Conservation (phyloP, 2,888 invertebrate genomes). For the Harpagoxenus sublaevis region DNA sequence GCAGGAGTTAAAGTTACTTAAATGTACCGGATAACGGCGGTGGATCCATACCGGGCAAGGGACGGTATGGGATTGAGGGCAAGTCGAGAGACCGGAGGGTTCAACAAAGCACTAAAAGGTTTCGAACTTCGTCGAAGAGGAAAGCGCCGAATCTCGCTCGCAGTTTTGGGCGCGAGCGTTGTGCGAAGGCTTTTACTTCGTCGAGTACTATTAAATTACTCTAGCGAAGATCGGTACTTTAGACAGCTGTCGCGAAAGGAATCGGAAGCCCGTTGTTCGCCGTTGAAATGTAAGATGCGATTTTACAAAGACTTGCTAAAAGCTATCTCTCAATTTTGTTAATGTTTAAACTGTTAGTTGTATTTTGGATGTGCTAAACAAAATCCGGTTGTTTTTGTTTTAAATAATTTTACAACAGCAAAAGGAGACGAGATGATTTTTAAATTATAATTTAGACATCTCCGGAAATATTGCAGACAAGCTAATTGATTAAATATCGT, state of each 20-base stretch:
- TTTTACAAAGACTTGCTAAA: conserved; percentile 46
- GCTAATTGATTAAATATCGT: neutral
- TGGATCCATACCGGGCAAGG: conserved; percentile 52
- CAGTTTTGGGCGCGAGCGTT: conserved; percentile 56
- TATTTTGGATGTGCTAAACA: neutral
- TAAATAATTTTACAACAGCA: neutral
- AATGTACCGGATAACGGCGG: conserved; percentile 56
- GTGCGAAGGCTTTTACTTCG: conserved; percentile 43
- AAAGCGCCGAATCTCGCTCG: conserved; percentile 56
- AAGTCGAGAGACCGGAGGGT: conserved; percentile 59
- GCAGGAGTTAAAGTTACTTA: conserved; percentile 56
- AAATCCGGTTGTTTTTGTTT: neutral
- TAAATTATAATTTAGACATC: conserved; percentile 6
- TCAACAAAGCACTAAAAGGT: conserved; percentile 68
- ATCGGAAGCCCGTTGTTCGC: conserved; percentile 39
- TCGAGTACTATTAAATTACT: conserved; percentile 56
- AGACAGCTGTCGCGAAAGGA: conserved; percentile 52
- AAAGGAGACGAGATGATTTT: neutral
- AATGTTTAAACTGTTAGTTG: conserved; percentile 17
- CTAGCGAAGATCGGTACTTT: conserved; percentile 48
- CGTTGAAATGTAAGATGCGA: conserved; percentile 50
- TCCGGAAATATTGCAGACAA: neutral
- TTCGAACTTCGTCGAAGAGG: conserved; percentile 57
- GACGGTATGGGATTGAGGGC: conserved; percentile 46
- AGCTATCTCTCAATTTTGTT: conserved; percentile 49